Percentiles rank a stretch among this genome's conserved stretches.
Evolutionary conservation across 2,888 invertebrate genomes (phyloP).

Genomic region (Cactoblastis cactorum): DNA sequence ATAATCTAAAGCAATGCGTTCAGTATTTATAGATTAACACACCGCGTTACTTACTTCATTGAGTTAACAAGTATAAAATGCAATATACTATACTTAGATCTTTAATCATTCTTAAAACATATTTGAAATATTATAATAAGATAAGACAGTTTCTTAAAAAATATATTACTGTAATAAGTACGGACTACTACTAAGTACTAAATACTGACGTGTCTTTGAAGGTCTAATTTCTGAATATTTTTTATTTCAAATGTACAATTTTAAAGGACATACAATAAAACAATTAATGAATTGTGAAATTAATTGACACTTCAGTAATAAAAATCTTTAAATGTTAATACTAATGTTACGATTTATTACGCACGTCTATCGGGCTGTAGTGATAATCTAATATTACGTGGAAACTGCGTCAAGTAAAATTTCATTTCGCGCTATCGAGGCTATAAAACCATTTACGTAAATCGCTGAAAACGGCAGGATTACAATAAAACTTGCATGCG

Average conservation of each 20-base stretch:
- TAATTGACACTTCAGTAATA: too few relatives aligned
- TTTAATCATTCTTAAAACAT: background rate
- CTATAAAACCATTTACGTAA: constrained; percentile 42
- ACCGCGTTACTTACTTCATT: background rate
- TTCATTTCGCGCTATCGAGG: constrained; percentile 27
- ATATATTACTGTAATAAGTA: too few relatives aligned
- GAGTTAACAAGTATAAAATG: background rate
- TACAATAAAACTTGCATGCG: constrained; percentile 49
- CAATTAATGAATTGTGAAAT: too few relatives aligned
- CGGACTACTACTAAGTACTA: too few relatives aligned
- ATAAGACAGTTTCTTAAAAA: too few relatives aligned
- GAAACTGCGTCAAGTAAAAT: constrained; percentile 14
- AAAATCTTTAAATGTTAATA: too few relatives aligned
- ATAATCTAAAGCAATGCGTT: background rate
- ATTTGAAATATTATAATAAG: background rate
- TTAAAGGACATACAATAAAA: too few relatives aligned
- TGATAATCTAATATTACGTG: background rate
- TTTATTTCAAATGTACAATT: too few relatives aligned
- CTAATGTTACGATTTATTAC: background rate
- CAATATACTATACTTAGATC: background rate
- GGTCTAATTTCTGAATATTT: too few relatives aligned
- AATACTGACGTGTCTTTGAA: too few relatives aligned
- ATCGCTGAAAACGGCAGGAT: constrained; percentile 38
- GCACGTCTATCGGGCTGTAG: background rate
- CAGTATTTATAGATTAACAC: constrained; percentile 5